phyloP scores from a whole-genome alignment of 2,888 invertebrate genomes.

The Exocentrus adspersus region DNA sequence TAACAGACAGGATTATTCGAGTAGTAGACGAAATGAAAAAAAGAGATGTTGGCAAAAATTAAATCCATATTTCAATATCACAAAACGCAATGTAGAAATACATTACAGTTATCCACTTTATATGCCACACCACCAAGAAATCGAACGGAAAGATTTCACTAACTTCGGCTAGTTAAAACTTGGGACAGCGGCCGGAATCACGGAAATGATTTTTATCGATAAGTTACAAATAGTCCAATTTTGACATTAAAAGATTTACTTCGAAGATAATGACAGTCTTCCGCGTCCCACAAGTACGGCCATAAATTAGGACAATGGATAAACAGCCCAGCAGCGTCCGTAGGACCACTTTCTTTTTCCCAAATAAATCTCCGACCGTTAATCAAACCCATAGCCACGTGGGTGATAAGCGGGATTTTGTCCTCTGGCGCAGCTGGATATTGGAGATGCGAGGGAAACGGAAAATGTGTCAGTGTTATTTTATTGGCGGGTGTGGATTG shows the following conservation, averaged over 20 bases:
- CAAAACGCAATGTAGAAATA: too few species aligned
- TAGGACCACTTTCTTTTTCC: not conserved
- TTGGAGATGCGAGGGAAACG: not conserved
- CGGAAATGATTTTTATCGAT: constrained; percentile 1
- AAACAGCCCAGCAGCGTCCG: not conserved
- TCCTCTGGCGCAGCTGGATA: not conserved
- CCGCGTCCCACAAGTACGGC: not conserved
- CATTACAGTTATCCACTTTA: too few species aligned
- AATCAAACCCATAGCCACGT: not conserved
- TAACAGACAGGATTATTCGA: too few species aligned
- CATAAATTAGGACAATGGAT: not conserved
- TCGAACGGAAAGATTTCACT: too few species aligned
- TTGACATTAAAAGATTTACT: constrained; percentile 3
- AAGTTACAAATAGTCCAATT: not conserved
- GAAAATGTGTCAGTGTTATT: not conserved
- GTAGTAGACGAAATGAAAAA: too few species aligned
- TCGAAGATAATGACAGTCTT: not conserved
- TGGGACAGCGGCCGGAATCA: not conserved
- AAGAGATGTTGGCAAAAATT: too few species aligned
- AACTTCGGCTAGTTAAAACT: too few species aligned
- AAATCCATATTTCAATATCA: too few species aligned
- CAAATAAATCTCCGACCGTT: not conserved
- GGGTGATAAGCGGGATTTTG: not conserved
- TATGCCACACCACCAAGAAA: too few species aligned
- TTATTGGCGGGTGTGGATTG: not conserved